phyloP scores from a whole-genome alignment of 2,797 vertebrate genomes.

The Sylvia borin region DNA sequence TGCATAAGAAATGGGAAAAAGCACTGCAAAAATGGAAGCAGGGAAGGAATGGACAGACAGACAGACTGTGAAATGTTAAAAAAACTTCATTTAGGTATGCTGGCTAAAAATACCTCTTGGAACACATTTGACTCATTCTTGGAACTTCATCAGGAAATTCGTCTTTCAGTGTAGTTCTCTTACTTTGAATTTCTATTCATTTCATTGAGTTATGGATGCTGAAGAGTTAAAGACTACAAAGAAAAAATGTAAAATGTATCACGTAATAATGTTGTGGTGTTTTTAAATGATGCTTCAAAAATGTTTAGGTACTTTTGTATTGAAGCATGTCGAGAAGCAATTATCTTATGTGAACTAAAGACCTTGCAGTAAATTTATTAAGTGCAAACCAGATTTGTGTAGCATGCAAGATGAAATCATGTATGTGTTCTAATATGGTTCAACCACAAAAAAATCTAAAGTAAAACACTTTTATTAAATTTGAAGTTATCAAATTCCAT shows the following conservation, averaged over 20 bases:
- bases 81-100: neutral
- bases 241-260: neutral
- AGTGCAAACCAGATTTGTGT: neutral
- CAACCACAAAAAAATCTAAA: neutral
- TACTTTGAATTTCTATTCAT: neutral
- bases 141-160: neutral
- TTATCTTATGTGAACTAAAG: neutral
- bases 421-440: slow-evolving; percentile 2
- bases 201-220: neutral
- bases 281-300: neutral
- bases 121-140: neutral
- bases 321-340: neutral
- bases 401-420: neutral
- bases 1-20: neutral
- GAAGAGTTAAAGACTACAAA: neutral
- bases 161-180: neutral
- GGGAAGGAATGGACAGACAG: neutral
- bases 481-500: neutral
- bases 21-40: neutral
- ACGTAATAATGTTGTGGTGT: neutral
- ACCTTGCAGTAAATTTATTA: neutral
- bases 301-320: neutral
- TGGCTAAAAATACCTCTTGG: neutral
- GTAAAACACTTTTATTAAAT: slow-evolving; percentile 9
- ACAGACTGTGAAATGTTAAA: neutral